These are phyloP conservation scores for Xiphophorus couchianus DNA, from an alignment of 2,113 vertebrate genomes.

Conservation along the genomic window DNA sequence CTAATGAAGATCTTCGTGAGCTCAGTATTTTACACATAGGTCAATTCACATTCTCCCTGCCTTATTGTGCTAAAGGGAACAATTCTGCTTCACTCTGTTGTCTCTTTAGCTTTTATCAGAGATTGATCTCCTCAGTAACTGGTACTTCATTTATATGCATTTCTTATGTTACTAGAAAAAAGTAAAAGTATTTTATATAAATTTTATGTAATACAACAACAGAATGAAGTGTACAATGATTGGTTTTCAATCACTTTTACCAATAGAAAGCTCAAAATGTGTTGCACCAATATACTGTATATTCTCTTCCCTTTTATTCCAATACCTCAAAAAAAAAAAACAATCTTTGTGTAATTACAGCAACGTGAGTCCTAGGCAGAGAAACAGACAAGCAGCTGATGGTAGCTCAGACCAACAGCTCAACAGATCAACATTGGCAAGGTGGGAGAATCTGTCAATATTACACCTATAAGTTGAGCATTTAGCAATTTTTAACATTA, in stretches of 20 bases:
- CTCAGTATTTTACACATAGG: slow-evolving; percentile 9
- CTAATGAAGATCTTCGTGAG: slow-evolving; percentile 22
- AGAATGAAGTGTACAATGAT: background rate
- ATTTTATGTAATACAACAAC: background rate
- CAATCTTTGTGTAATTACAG: background rate
- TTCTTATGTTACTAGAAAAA: too few species aligned
- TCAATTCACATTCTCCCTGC: slow-evolving; percentile 19
- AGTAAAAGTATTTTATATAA: background rate
- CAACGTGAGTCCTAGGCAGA: background rate
- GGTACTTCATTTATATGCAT: background rate
- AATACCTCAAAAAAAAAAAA: background rate
- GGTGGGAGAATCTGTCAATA: background rate
- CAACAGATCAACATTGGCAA: background rate
- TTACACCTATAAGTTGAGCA: background rate
- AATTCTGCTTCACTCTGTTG: slow-evolving; percentile 12
- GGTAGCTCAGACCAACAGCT: too few species aligned
- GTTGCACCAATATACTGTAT: background rate
- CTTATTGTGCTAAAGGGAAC: slow-evolving; percentile 58
- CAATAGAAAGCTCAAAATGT: background rate
- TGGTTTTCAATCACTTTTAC: background rate
- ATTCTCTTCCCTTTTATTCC: background rate
- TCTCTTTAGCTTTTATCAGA: slow-evolving; percentile 27
- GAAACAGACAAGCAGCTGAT: background rate
- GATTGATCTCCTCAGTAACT: background rate
- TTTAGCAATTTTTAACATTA: too few species aligned